Evolutionary conservation across 2,113 vertebrate genomes (phyloP).

Genomic region (Bucco capensis): DNA sequence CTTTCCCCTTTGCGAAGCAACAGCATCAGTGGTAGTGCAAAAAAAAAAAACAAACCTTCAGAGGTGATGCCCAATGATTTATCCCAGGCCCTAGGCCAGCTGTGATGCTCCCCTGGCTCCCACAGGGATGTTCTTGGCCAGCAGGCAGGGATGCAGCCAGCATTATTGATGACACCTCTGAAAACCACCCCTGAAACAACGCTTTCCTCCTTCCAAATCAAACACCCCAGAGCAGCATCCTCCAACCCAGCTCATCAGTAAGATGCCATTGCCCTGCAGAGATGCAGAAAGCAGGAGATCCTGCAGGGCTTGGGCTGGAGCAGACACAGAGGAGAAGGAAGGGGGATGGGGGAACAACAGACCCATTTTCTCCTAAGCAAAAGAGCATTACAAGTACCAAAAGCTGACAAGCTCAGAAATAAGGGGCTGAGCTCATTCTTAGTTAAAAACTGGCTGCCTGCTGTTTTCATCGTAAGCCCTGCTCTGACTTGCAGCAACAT

Average conservation of each 20-base stretch:
- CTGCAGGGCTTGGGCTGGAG: not conserved
- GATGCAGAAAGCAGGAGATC: not conserved
- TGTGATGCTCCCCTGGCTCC: not conserved
- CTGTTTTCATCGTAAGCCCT: slow-evolving; percentile 67
- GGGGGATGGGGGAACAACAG: accelerated
- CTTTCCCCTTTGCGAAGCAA: not conserved
- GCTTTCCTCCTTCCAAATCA: not conserved
- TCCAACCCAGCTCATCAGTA: not conserved
- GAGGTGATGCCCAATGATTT: not conserved
- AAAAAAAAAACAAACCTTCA: not conserved
- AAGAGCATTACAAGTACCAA: slow-evolving; percentile 21
- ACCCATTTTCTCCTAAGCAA: not conserved
- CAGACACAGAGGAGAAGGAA: not conserved
- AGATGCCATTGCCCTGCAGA: not conserved
- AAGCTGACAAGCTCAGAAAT: slow-evolving; percentile 67
- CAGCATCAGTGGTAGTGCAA: not conserved
- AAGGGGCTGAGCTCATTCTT: slow-evolving; percentile 69
- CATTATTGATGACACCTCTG: not conserved
- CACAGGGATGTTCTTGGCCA: not conserved
- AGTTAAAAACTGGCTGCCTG: slow-evolving; percentile 73
- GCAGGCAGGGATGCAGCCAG: not conserved
- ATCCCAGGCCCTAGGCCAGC: not conserved
- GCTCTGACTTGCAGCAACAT: slow-evolving; percentile 69
- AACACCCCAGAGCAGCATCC: not conserved
- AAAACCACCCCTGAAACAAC: not conserved